A percentile compares a stretch with the other conserved stretches of the same genome.
Evolutionary conservation across 2,888 invertebrate genomes (phyloP).

Genomic region (Melieria omissa): DNA sequence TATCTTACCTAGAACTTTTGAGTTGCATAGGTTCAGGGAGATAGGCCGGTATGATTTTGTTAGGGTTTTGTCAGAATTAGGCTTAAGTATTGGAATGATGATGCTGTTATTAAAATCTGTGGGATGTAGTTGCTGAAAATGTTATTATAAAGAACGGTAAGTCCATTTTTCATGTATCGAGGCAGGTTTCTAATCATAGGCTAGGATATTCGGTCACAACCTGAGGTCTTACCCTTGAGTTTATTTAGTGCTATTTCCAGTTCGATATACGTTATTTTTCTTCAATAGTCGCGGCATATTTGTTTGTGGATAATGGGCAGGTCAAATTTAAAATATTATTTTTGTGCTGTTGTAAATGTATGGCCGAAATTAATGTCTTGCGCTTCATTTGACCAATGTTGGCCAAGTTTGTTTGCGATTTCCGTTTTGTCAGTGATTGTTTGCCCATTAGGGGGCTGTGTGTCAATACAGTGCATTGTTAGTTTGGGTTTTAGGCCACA

Average conservation of each 20-base stretch:
- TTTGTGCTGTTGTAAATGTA: neutral
- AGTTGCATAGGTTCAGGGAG: constrained; percentile 39
- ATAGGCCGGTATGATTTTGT: constrained; percentile 42
- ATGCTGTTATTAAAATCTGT: constrained; percentile 36
- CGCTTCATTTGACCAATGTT: constrained; percentile 3
- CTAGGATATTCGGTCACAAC: neutral
- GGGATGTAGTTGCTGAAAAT: constrained; percentile 30
- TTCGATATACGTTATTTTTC: neutral
- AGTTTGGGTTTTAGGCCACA: neutral
- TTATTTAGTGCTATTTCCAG: neutral
- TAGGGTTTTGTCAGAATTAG: constrained; percentile 33
- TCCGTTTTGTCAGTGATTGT: neutral
- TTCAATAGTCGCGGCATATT: neutral
- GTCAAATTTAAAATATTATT: neutral
- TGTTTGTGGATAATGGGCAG: neutral
- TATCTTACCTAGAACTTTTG: constrained; percentile 41
- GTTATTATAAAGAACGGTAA: neutral
- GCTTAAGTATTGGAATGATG: constrained; percentile 40
- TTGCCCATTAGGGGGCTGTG: neutral
- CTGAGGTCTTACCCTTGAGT: neutral
- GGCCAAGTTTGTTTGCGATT: neutral
- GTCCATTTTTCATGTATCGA: neutral
- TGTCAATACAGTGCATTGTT: constrained; percentile 9
- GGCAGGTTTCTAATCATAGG: neutral
- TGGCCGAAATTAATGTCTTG: neutral